phyloP scores from a whole-genome alignment of 2,888 invertebrate genomes.

The Orchesella flavescens region DNA sequence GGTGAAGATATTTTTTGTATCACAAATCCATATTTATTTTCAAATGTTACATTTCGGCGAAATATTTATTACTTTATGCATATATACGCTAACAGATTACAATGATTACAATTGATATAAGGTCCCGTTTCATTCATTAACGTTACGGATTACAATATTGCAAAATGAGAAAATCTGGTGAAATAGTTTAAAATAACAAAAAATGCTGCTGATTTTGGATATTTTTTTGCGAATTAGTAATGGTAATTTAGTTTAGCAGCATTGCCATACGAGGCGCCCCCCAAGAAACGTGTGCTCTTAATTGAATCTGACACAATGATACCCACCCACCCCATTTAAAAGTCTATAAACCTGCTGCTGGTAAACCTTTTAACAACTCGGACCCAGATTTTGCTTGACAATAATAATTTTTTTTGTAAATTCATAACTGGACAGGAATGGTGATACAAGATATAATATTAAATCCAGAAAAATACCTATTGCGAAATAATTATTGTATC shows the following conservation, averaged over 20 bases:
- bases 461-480: background rate
- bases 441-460: background rate
- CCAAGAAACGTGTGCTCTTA: conserved; percentile 49
- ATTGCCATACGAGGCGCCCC: conserved; percentile 64
- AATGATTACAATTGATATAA: conserved; percentile 24
- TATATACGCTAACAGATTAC: too few relatives aligned
- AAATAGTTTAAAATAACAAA: background rate
- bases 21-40: too few relatives aligned
- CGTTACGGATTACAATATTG: conserved; percentile 11
- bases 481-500: background rate
- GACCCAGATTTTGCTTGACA: too few relatives aligned
- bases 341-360: too few relatives aligned
- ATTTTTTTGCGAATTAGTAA: background rate
- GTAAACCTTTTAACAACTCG: too few relatives aligned
- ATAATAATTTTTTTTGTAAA: background rate
- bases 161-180: conserved; percentile 14
- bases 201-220: background rate
- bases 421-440: conserved; percentile 13
- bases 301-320: conserved; percentile 22
- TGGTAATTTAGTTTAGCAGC: conserved; percentile 20
- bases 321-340: conserved; percentile 7
- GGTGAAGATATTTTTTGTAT: too few relatives aligned
- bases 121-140: conserved; percentile 34
- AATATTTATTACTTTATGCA: too few relatives aligned
- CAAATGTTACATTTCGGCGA: background rate